Evolutionary conservation across 2,888 invertebrate species (phyloP).

Genomic region (Carpatolechia fugitivella): DNA sequence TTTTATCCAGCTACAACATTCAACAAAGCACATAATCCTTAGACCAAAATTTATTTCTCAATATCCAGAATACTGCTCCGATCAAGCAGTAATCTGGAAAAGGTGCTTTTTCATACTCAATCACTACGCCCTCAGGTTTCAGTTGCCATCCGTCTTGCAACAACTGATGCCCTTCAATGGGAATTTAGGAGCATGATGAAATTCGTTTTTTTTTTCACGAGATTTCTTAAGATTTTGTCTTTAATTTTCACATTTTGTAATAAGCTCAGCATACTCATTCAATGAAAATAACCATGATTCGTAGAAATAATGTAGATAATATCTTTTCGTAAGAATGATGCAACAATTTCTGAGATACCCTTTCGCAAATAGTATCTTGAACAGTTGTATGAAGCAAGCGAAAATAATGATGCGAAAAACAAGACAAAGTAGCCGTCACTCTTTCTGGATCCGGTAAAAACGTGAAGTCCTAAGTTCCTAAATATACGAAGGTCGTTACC

Average conservation of each 20-base stretch:
- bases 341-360: neutral
- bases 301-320: neutral
- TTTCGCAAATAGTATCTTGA: neutral
- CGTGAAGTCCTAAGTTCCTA: conserved; percentile 29
- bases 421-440: neutral
- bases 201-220: conserved; percentile 7
- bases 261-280: too few relatives aligned
- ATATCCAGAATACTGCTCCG: conserved; percentile 25
- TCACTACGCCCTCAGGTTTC: conserved; percentile 56
- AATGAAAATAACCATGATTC: too few relatives aligned
- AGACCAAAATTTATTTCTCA: neutral
- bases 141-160: conserved; percentile 69
- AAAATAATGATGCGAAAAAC: neutral
- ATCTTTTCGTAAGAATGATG: neutral
- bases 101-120: conserved; percentile 73
- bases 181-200: conserved; percentile 23
- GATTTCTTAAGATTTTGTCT: neutral
- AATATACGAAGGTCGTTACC: conserved; percentile 49
- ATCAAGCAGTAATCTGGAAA: conserved; percentile 56
- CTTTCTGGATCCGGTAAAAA: neutral
- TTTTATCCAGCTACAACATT: too few relatives aligned
- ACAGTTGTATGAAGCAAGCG: neutral
- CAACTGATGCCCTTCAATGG: conserved; percentile 46
- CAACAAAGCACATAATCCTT: neutral
- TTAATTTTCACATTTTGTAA: too few relatives aligned